Evolutionary conservation across 2,797 vertebrate genomes (phyloP), one percentile per base, ranked within the genome.

Genomic region (Argentina silus): DNA sequence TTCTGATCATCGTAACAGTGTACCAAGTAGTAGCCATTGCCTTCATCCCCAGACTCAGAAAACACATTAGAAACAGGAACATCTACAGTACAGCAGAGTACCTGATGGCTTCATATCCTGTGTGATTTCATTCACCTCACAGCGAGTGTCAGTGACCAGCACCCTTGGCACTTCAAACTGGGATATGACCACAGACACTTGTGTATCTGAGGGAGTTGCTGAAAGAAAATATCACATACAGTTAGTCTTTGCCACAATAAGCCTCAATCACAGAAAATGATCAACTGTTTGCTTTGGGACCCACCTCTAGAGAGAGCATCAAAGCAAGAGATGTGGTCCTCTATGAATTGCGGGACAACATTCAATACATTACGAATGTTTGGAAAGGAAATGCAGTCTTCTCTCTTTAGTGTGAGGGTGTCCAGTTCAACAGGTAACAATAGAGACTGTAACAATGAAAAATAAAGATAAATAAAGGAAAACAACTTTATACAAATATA

Each of bases 251-350:
- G 27, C 27, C 27, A 68, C 5, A 17, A 6, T 72, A 68, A 5
- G 47, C 64, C 36, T 64, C 14, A 55, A 17, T 36, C 17, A 47
- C 43, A 42, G 69, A 23, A 9, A 61, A 19, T 47, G 8, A 63
- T n/a, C 1, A n/a, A 14, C 15, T 51, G 69, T 19, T 67, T 50
- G 6, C 61, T 71, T 59, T 55, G 0, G 19, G 14, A 43, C 84
- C 91, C 57, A 97, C 96, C 91, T 91, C 78, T 84, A 75, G 67
- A 70, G 51, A 93, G 86, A 77, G 88, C 6, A 8, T 93, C 80
- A 81, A 91, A 76, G 48, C 85, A 86, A 66, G 85, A 53, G 56
- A 69, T 81, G 67, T 82, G 78, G 50, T 91, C 83, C 59, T 77
- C 81, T 47, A 90, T 74, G 63, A 72, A 23, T 85, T 96, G 93